Evolutionary conservation across 2,797 vertebrate genomes (phyloP).

Genomic region (Anas flavirostris): DNA sequence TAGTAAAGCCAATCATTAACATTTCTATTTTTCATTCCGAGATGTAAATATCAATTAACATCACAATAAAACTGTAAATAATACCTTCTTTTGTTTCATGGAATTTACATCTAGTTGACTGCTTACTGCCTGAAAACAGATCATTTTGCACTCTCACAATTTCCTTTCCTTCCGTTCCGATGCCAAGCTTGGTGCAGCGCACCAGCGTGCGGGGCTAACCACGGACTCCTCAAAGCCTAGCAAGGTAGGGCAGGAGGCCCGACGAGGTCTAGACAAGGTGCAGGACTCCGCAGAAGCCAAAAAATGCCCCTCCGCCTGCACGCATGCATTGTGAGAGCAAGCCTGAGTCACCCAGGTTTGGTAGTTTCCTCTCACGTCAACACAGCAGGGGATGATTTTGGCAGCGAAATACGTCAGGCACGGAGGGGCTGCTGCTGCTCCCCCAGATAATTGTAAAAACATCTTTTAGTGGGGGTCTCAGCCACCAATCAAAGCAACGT

Average conservation of each 20-base stretch:
- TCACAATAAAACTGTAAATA: slow-evolving; percentile 78
- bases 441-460: background rate
- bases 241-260: slow-evolving; percentile 55
- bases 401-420: slow-evolving; percentile 19
- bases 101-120: slow-evolving; percentile 82
- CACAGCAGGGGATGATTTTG: slow-evolving; percentile 1
- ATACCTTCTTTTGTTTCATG: slow-evolving; percentile 78
- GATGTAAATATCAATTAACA: slow-evolving; percentile 80
- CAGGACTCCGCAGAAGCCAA: slow-evolving; percentile 24
- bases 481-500: background rate
- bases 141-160: slow-evolving; percentile 80
- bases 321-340: background rate
- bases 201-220: slow-evolving; percentile 57
- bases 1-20: slow-evolving; percentile 88
- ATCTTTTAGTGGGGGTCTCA: slow-evolving; percentile 13
- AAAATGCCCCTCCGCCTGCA: background rate
- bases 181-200: slow-evolving; percentile 71
- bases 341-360: background rate
- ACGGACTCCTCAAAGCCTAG: slow-evolving; percentile 45
- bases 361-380: background rate
- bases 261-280: background rate
- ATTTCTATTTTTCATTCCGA: slow-evolving; percentile 79
- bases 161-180: slow-evolving; percentile 70
- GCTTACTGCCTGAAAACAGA: slow-evolving; percentile 84
- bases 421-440: slow-evolving; percentile 9